phyloP scores from a whole-genome alignment of 92 coral and sea anemone species.

The Siderastrea siderea region DNA sequence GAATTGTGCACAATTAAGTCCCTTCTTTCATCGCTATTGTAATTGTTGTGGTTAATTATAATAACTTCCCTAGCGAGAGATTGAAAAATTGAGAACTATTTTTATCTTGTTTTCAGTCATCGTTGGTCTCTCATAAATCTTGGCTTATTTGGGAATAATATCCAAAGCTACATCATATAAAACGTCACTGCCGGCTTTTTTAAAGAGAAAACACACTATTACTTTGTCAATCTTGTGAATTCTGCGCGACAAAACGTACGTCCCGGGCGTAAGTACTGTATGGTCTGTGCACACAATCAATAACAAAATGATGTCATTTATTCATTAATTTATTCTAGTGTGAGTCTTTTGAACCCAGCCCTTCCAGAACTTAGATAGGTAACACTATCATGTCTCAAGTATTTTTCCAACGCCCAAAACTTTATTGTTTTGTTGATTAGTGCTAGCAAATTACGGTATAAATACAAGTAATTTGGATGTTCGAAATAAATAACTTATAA shows the following conservation, averaged over 20 bases:
- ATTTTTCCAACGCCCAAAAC: background rate
- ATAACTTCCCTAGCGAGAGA: conserved; percentile 7
- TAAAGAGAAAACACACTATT: background rate
- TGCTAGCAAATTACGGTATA: background rate
- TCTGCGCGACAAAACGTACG: background rate
- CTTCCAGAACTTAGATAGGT: background rate
- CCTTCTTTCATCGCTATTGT: background rate
- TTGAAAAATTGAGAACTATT: conserved; percentile 20
- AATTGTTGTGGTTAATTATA: background rate
- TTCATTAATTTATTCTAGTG: background rate
- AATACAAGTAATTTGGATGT: background rate
- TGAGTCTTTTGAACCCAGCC: conserved; percentile 4
- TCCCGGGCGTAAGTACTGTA: background rate
- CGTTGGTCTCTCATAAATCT: background rate
- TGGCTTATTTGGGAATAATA: background rate
- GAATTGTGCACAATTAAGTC: background rate
- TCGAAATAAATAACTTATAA: background rate
- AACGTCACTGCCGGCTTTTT: background rate
- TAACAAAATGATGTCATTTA: conserved; percentile 15
- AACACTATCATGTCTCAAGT: conserved; percentile 1
- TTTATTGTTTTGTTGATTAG: background rate
- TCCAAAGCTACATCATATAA: background rate
- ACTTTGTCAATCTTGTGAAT: background rate
- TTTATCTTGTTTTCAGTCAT: background rate
- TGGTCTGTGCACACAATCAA: background rate